Evolutionary conservation across 1,140 invertebrate species (phyloP), one percentile per base, ranked within the genome.

Genomic region (Drosophila cardini): DNA sequence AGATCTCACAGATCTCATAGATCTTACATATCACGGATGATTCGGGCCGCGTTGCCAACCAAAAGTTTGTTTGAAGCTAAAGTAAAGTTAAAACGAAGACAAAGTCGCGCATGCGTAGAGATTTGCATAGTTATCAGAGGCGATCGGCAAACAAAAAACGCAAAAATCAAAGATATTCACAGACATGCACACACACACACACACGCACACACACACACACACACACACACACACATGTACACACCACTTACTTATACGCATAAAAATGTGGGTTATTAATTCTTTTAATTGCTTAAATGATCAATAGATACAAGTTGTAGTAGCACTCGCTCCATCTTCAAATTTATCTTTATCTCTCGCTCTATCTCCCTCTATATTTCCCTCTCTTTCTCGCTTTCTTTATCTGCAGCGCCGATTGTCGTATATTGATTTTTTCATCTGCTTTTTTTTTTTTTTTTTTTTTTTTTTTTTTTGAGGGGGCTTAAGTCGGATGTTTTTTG

Each of bases 231-330:
- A 38, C 4, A 16, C 13, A 38, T 2, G 38, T 3, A 38, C n/a
- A 10, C 2, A 55, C 34, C 34, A 55, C 52, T 18, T 38, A n/a
- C 15, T 55, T 55, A 55, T 55, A 21, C 52, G 52, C 52, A 55
- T 55, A 38, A 43, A 74, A 86, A 86, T 86, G 82, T 86, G 82
- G 71, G 78, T 86, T 86, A 86, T 86, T 86, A 86, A 72, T 67
- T 67, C 63, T 57, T 30, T 72, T 72, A 67, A 67, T 72, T 67
- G 62, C 36, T 72, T 58, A 72, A 67, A 72, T 42, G 62, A 57
- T 72, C 62, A 58, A 72, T 42, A 58, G 46, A 65, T 58, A 67
- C 53, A 58, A 72, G 11, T 67, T 57, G 63, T 16, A 34, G 43
- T 58, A 48, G 61, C 68, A 42, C 68, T 32, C 52, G 34, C 69